Base-by-base conservation (phyloP, 2,797 vertebrate genomes). In the Sciurus vulgaris region DNA sequence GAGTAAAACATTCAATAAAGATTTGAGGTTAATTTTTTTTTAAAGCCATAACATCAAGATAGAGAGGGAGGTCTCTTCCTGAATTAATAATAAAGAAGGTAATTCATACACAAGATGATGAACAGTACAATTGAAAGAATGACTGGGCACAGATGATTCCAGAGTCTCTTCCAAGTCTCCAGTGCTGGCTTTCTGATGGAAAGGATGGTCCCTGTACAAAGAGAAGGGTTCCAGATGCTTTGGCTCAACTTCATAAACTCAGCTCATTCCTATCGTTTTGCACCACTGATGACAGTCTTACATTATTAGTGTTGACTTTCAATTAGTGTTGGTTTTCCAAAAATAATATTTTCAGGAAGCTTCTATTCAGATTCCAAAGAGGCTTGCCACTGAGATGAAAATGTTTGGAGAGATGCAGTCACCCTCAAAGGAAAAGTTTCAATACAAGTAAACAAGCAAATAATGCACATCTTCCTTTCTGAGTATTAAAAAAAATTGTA, bases 271-370 rank as follows among this genome's bases (percentile, higher is more conserved):
- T 91, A 9, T 38, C 44, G 59, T 86, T 92, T n/a, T 35, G 35
- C 9, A 35, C 67, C 12, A 18, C 33, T 88, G 89, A 51, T 15
- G 84, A 82, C 54, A 38, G 63, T 56, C 89, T 94, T 28, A 56
- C 84, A 59, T 93, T 90, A 87, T 83, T 89, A 92, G 38, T 86
- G 94, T 82, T 90, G 89, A 96, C 94, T 96, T 98, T 95, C 93
- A 97, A 90, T 97, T 90, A 96, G 84, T 89, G 90, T 93, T 81
- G 51, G 51, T 90, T 97, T 97, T 97, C 96, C 96, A 98, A 97
- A 97, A 97, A 96, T 79, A 97, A 97, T 97, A 97, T 97, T 97
- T 97, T 94, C 82, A 87, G 93, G 93, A 97, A 96, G 81, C 84
- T 95, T 97, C 96, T 97, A 91, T 87, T 95, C 93, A 88, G 89